Percentiles rank a stretch among this genome's conserved stretches.
These are phyloP conservation scores for Neoniphon sammara DNA, from an alignment of 2,797 vertebrate species.

Conservation along the genomic window DNA sequence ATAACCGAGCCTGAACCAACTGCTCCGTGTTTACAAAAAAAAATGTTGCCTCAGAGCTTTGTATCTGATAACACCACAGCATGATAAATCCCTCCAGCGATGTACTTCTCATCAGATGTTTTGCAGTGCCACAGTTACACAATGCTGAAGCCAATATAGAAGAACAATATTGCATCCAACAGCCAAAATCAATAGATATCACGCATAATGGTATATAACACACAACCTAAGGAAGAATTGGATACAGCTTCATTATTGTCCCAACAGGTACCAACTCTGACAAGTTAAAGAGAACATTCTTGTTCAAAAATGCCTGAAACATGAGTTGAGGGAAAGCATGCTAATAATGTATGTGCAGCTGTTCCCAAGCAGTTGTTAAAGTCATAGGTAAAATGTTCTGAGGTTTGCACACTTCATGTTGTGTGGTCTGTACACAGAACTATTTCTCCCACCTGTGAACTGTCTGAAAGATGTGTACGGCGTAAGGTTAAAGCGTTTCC, in stretches of 20 bases:
- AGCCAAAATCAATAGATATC: neutral
- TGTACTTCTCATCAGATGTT: neutral
- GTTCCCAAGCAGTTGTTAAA: slow-evolving; percentile 30
- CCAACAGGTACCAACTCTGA: neutral
- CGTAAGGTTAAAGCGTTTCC: slow-evolving; percentile 90
- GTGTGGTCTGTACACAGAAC: neutral
- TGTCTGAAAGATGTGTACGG: slow-evolving; percentile 91
- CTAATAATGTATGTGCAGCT: slow-evolving; percentile 17
- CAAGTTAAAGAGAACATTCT: neutral
- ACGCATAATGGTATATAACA: neutral
- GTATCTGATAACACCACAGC: neutral
- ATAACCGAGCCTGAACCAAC: neutral
- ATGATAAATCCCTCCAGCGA: neutral
- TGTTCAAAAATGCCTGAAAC: neutral
- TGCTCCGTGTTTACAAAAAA: neutral
- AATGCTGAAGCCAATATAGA: neutral
- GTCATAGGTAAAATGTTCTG: slow-evolving; percentile 6
- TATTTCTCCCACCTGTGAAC: slow-evolving; percentile 85
- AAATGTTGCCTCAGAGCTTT: neutral
- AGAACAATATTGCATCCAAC: neutral
- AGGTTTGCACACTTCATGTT: neutral
- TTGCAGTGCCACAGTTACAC: neutral
- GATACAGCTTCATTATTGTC: too few relatives aligned
- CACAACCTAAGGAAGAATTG: neutral
- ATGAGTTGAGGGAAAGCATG: neutral